A percentile compares a stretch with the other conserved stretches of the same genome.
phyloP scores from a whole-genome alignment of 2,113 vertebrate genomes.

The Rana temporaria region DNA sequence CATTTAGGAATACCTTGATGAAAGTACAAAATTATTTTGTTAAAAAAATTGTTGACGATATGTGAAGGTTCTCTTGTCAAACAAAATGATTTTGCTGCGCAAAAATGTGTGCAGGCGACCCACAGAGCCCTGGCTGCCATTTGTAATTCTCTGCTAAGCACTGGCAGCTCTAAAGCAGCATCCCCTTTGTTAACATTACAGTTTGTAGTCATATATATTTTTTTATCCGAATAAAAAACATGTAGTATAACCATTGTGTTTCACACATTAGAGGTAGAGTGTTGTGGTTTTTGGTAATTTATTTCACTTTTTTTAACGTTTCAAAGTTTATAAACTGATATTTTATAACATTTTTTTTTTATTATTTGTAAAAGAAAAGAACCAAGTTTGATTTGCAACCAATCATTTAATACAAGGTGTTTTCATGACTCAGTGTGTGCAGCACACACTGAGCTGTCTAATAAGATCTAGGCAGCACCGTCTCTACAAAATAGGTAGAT shows the following conservation, averaged over 20 bases:
- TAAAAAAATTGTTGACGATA: background rate
- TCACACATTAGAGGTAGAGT: background rate
- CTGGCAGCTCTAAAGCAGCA: conserved; percentile 25
- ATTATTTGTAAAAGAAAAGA: too few relatives aligned
- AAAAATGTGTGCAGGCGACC: background rate
- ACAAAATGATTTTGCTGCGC: conserved; percentile 10
- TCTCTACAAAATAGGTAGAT: too few relatives aligned
- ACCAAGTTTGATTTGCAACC: too few relatives aligned
- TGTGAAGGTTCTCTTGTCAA: background rate
- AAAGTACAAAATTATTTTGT: conserved; percentile 49
- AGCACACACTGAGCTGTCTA: too few relatives aligned
- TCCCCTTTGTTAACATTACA: conserved; percentile 21
- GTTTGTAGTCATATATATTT: background rate
- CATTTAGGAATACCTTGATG: conserved; percentile 36
- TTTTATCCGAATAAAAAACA: background rate
- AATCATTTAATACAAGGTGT: too few relatives aligned
- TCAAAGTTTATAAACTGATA: too few relatives aligned
- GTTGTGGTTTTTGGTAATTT: too few relatives aligned
- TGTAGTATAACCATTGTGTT: background rate
- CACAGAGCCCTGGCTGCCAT: background rate
- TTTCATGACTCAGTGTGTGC: too few relatives aligned
- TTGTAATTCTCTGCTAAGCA: conserved; percentile 46
- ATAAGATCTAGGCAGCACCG: too few relatives aligned
- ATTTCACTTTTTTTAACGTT: too few relatives aligned
- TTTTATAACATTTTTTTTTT: too few relatives aligned